Evolutionary conservation across 2,113 vertebrate species (phyloP).

Genomic region (Oreocharis arfaki): DNA sequence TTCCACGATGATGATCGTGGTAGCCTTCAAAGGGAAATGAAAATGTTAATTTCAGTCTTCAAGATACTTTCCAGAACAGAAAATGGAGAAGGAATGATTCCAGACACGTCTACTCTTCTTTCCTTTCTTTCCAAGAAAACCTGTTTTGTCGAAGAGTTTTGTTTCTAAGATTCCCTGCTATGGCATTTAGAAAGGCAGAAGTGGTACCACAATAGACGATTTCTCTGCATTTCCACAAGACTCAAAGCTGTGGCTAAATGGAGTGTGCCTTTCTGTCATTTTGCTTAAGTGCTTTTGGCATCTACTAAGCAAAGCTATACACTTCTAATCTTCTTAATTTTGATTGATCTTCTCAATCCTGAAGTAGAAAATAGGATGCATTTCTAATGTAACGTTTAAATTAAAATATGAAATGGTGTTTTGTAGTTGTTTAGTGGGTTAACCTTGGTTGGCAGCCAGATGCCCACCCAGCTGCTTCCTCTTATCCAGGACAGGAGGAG

Average conservation of each 20-base stretch:
- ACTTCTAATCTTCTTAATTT: neutral
- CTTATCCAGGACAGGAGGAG: neutral
- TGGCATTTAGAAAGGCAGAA: neutral
- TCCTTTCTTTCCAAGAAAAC: neutral
- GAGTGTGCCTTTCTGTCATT: neutral
- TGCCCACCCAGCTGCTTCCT: neutral
- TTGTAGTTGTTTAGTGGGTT: neutral
- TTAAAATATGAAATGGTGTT: neutral
- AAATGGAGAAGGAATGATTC: neutral
- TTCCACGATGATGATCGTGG: neutral
- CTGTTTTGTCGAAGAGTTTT: neutral
- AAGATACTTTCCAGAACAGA: neutral
- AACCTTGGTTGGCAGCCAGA: neutral
- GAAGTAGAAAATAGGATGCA: neutral
- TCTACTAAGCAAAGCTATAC: neutral
- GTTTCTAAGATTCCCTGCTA: neutral
- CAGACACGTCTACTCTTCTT: neutral
- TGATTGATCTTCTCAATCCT: slow-evolving; percentile 28
- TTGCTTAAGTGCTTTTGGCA: slow-evolving; percentile 11
- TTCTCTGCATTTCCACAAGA: neutral
- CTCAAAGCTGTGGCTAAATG: neutral
- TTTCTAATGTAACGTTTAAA: neutral
- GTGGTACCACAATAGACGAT: neutral
- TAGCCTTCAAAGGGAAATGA: neutral
- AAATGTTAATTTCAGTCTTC: neutral